Evolutionary conservation across 2,888 invertebrate species (phyloP).

Genomic region (Unio pictorum): DNA sequence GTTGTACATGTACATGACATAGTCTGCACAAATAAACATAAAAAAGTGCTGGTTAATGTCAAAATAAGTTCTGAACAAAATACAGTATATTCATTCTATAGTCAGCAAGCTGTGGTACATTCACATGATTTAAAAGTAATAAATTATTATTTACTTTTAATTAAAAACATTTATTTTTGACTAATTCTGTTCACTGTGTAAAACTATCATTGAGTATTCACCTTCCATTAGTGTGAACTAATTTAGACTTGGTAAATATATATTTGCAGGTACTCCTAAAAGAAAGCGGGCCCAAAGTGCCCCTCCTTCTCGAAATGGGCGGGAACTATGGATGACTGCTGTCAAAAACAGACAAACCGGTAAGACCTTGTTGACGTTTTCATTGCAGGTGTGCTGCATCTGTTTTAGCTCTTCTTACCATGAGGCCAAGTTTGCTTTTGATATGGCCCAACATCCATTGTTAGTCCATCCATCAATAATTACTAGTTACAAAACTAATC

Average conservation of each 20-base stretch:
- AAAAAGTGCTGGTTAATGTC: too few species aligned
- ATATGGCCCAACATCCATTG: too few species aligned
- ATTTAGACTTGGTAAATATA: too few species aligned
- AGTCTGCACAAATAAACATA: too few species aligned
- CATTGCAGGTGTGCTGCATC: not conserved
- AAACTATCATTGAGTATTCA: too few species aligned
- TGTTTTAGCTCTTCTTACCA: not conserved
- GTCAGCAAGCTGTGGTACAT: not conserved
- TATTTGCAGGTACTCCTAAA: conserved; percentile 13
- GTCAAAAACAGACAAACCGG: conserved; percentile 59
- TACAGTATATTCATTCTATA: not conserved
- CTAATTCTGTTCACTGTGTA: too few species aligned
- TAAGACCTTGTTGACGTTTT: conserved; percentile 22
- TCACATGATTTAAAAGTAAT: not conserved
- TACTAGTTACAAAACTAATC: too few species aligned
- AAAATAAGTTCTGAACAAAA: not conserved
- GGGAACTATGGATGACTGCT: conserved; percentile 63
- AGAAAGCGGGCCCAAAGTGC: conserved; percentile 53
- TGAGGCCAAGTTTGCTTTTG: too few species aligned
- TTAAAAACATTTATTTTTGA: not conserved
- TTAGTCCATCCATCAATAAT: too few species aligned
- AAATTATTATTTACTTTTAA: conserved; percentile 1
- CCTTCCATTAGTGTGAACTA: too few species aligned
- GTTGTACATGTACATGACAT: too few species aligned
- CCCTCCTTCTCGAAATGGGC: conserved; percentile 38